Percentiles rank a stretch among this genome's conserved stretches.
phyloP scores from a whole-genome alignment of 2,797 vertebrate genomes.

The Pipistrellus nathusii region DNA sequence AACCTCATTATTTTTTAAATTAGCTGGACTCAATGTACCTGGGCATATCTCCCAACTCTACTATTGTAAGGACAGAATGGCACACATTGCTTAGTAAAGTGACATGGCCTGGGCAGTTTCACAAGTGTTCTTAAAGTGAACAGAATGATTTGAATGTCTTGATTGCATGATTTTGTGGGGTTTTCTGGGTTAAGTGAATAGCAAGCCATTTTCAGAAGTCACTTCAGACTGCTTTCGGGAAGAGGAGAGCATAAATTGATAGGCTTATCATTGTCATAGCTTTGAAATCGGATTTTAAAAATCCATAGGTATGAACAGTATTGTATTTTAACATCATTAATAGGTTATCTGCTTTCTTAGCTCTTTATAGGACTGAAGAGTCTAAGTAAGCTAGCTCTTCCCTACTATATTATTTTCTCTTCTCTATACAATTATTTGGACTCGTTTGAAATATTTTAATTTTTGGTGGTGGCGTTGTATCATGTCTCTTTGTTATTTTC shows the following conservation, averaged over 20 bases:
- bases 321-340: slow-evolving; percentile 25
- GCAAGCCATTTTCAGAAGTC: neutral
- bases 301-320: neutral
- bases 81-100: neutral
- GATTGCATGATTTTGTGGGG: neutral
- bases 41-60: neutral
- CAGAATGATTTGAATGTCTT: neutral
- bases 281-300: slow-evolving; percentile 58
- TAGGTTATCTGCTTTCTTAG: neutral
- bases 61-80: neutral
- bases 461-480: neutral
- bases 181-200: neutral
- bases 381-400: neutral
- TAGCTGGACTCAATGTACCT: neutral
- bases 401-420: neutral
- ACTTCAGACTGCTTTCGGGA: neutral
- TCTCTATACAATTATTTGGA: neutral
- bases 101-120: neutral
- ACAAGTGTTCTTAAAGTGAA: neutral
- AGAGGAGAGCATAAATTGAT: slow-evolving; percentile 37
- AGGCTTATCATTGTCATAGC: slow-evolving; percentile 3
- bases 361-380: neutral
- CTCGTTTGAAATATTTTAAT: slow-evolving; percentile 38
- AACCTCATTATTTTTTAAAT: slow-evolving; percentile 28
- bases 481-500: neutral